Evolutionary conservation across 2,888 invertebrate species (phyloP).

Genomic region (Ryuthela nishihirai): DNA sequence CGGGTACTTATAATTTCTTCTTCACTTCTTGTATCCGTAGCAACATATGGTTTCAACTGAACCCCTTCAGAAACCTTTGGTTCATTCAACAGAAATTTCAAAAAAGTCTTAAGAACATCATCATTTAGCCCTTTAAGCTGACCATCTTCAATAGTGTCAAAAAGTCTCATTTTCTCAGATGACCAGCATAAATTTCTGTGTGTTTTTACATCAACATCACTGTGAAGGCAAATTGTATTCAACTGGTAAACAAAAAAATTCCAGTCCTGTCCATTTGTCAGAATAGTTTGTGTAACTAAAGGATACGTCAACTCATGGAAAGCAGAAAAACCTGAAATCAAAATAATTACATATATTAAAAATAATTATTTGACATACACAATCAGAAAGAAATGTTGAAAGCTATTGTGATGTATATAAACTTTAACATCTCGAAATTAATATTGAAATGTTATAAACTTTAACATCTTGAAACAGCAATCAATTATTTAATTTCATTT

Average conservation of each 20-base stretch:
- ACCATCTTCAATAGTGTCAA: conserved; percentile 62
- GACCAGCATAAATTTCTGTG: conserved; percentile 77
- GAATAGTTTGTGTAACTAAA: conserved; percentile 76
- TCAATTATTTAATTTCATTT: too few species aligned
- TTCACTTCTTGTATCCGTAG: conserved; percentile 59
- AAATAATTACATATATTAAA: neutral
- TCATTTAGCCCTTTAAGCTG: conserved; percentile 67
- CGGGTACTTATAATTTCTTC: conserved; percentile 62
- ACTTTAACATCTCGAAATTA: too few species aligned
- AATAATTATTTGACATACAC: too few species aligned
- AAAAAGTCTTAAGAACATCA: conserved; percentile 65
- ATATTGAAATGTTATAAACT: too few species aligned
- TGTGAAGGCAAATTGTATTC: conserved; percentile 72
- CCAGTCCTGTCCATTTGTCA: conserved; percentile 84
- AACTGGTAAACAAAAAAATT: conserved; percentile 87
- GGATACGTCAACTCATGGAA: conserved; percentile 90
- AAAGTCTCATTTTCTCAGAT: conserved; percentile 67
- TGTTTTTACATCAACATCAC: conserved; percentile 60
- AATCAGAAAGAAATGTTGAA: too few species aligned
- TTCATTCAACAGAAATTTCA: conserved; percentile 54
- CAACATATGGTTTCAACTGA: conserved; percentile 70
- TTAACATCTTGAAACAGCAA: too few species aligned
- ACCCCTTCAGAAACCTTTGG: conserved; percentile 52
- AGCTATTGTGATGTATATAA: too few species aligned
- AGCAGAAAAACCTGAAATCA: conserved; percentile 69